These are phyloP conservation scores for Tautogolabrus adspersus DNA, from an alignment of 2,113 vertebrate species.

Conservation along the genomic window DNA sequence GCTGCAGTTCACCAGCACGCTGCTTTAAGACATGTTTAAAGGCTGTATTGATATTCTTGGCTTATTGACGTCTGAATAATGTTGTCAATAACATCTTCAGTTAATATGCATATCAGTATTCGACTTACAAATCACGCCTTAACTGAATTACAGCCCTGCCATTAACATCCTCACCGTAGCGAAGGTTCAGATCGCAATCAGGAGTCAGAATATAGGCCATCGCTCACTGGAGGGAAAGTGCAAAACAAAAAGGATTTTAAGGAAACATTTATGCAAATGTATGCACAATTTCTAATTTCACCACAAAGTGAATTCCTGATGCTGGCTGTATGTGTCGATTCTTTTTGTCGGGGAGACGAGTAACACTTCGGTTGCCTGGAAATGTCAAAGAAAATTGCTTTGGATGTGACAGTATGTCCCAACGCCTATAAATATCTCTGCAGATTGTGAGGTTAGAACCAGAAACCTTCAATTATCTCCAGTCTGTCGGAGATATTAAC, in stretches of 20 bases:
- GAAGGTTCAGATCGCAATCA: conserved; percentile 64
- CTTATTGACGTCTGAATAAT: conserved; percentile 52
- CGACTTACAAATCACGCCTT: conserved; percentile 28
- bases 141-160: conserved; percentile 22
- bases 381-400: conserved; percentile 61
- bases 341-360: conserved; percentile 37
- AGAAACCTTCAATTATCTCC: conserved; percentile 33
- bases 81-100: conserved; percentile 44
- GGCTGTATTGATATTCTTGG: conserved; percentile 31
- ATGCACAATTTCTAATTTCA: conserved; percentile 65
- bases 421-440: conserved; percentile 26
- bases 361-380: conserved; percentile 47
- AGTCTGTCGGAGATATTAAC: conserved; percentile 34
- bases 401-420: conserved; percentile 15
- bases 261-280: conserved; percentile 77
- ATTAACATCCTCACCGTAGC: conserved; percentile 33
- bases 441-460: conserved; percentile 18
- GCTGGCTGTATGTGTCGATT: conserved; percentile 44
- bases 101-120: conserved; percentile 42
- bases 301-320: conserved; percentile 58
- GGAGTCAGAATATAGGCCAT: conserved; percentile 64
- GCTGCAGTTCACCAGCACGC: background rate
- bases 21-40: background rate
- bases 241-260: conserved; percentile 66
- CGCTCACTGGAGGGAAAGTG: conserved; percentile 71